Base-by-base conservation (phyloP, 1,140 invertebrate genomes). In the Cryptotermes secundus region DNA sequence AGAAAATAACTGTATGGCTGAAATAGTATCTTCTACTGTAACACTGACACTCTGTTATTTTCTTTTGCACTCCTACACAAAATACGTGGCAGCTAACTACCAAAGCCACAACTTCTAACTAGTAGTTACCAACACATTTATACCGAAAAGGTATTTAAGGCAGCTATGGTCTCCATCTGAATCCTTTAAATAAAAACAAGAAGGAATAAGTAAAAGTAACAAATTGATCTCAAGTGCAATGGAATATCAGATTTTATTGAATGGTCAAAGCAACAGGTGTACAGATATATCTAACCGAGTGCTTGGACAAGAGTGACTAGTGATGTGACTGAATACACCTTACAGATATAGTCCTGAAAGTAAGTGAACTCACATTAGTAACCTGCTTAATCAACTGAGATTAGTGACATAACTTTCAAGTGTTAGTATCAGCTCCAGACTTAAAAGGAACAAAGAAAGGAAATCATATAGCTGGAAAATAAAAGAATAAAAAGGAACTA, bases 161-260 rank as follows among this genome's bases (percentile, higher is more conserved):
- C 92, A 93, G 91, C 92, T 93, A 90, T 91, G 91, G 89, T 92
- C 91, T 88, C 92, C 92, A 90, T 93, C 91, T 88, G 91, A 91
- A 86, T 88, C 87, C 87, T 87, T 49, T 87, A 80, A 87, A 87
- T 85, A 84, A 83, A 84, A 84, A 85, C 83, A 85, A 86, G 83
- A 83, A 83, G 80, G 36, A 82, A 83, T 9, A 83, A 83, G 45
- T 36, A 80, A 82, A 82, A 72, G n/a, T 72, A 72, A 72, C 31
- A 12, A 72, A 72, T n/a, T 72, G 59, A 3, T 72, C 59, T 72
- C 9, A 31, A 72, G 59, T 72, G 59, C 59, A 72, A 72, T 72
- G 59, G 59, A 72, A 72, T 72, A 26, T n/a, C 59, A 72, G 59
- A 72, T n/a, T 72, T 72, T 4, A 59, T 22, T 59, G 59, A 72